Evolutionary conservation across 1,140 invertebrate species (phyloP).

Genomic region (Thaumatotibia leucotreta): DNA sequence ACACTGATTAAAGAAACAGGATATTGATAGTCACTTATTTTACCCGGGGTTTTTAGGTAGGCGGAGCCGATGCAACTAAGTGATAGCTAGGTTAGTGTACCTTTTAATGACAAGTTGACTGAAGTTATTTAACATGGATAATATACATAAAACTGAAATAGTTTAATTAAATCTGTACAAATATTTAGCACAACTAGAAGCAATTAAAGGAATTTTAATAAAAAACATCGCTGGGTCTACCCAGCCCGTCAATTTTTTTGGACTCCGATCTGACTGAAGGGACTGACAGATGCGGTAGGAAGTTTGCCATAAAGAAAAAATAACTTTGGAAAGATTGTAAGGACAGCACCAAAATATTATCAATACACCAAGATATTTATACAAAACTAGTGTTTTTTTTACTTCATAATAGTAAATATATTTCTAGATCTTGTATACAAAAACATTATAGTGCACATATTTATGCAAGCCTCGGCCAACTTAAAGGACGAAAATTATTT

Average conservation of each 20-base stretch:
- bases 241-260: neutral
- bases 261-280: neutral
- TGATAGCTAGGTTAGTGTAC: conserved; percentile 4
- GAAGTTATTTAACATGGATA: neutral
- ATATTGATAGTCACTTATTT: neutral
- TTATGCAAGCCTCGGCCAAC: too few species aligned
- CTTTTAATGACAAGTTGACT: neutral
- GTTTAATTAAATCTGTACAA: neutral
- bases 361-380: neutral
- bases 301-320: neutral
- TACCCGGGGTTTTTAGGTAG: conserved; percentile 3
- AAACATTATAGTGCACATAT: too few species aligned
- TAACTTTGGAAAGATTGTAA: neutral
- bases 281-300: neutral
- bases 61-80: conserved; percentile 4
- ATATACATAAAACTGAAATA: neutral
- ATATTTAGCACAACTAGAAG: neutral
- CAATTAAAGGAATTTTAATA: conserved; percentile 10
- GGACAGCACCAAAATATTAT: neutral
- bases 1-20: conserved; percentile 15
- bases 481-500: too few species aligned
- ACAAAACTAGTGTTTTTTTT: too few species aligned
- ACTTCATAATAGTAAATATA: too few species aligned
- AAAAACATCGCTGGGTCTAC: conserved; percentile 1
- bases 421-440: too few species aligned